Evolutionary conservation across 2,888 invertebrate species (phyloP), one percentile per base, ranked within the genome.

Genomic region (Cenopis cana): DNA sequence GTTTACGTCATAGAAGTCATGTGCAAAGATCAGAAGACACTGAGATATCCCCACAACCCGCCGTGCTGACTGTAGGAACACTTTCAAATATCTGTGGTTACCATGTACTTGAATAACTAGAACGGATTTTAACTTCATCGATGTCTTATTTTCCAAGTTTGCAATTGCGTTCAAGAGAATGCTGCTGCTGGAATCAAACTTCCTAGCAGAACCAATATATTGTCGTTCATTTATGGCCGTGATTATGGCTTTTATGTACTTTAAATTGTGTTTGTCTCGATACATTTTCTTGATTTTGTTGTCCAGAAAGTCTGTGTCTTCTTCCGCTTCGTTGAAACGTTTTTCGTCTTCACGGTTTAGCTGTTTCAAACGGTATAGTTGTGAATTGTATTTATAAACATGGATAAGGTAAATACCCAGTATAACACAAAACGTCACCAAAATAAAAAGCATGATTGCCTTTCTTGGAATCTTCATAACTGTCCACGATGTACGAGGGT

Each of bases 41-140:
- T 75, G 77, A 0, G 68, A 24, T 11, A 88, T 85, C 0, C 82
- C 85, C 1, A 74, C 67, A 0, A 81, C 79, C 2, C 66, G 29
- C 38, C 75, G 76, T 6, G 88, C 64, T 1, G 83, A 83, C 11
- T 72, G 41, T n/a, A 88, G 41, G 0, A 87, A 77, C 12, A 81
- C 69, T 41, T 77, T 75, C 0, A 88, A 57, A 56, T 82, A 81
- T 12, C 61, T 60, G 0, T 73, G 66, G 62, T 82, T 81, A 9
- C 81, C 74, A 57, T 85, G 82, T 0, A 86, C 85, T 71, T 85
- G 83, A 60, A 86, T 79, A 0, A 87, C 84, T 18, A 88, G 74
- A 0, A 85, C 69, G 1, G 76, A 76, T 9, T 67, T 73, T 11
- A 66, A 24, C 6, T 69, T 74, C 4, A 24, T 62, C 0, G 65